Base-by-base conservation (phyloP, 2,113 vertebrate species). In the Okapia johnstoni region DNA sequence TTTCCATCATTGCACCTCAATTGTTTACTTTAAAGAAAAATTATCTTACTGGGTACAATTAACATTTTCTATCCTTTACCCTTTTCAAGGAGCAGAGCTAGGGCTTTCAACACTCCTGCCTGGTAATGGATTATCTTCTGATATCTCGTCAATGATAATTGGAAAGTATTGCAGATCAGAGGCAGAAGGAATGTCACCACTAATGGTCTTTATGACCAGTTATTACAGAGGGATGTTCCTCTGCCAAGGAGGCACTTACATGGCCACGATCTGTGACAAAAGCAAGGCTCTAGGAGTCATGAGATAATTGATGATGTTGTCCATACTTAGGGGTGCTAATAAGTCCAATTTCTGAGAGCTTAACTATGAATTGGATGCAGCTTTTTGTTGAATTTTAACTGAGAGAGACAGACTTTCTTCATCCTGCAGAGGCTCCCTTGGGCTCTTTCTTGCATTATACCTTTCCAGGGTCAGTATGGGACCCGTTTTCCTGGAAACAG, bases 61-160 rank as follows among this genome's bases (percentile, higher is more conserved):
- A 88, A 52, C 36, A 76, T 50, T 85, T 63, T 11, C 23, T 55
- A 15, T 17, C 43, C 43, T 94, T 40, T 60, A 46, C 28, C 2
- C 19, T 94, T 94, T 85, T 54, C 36, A 81, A 81, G 83, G 13
- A 91, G 21, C 43, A 79, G 6, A 93, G 17, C 25, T 92, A 76
- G 36, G 15, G 14, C 33, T 76, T 46, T 58, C 25, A 58, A 10
- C 91, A 91, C 85, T 89, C 55, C 30, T 63, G 17, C 26, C 76
- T 55, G 25, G 12, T 23, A 63, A 46, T 52, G 88, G 88, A 94
- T 91, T 94, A 57, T 93, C 88, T 94, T 92, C 81, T 77, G 93
- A 84, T 95, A 87, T 33, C 70, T 94, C 95, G 93, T 97, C 96
- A 86, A 61, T 89, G 60, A 61, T 95, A 95, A 96, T 91, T 93